Evolutionary conservation across 1,140 invertebrate species (phyloP).

Genomic region (Glossosoma conforme): DNA sequence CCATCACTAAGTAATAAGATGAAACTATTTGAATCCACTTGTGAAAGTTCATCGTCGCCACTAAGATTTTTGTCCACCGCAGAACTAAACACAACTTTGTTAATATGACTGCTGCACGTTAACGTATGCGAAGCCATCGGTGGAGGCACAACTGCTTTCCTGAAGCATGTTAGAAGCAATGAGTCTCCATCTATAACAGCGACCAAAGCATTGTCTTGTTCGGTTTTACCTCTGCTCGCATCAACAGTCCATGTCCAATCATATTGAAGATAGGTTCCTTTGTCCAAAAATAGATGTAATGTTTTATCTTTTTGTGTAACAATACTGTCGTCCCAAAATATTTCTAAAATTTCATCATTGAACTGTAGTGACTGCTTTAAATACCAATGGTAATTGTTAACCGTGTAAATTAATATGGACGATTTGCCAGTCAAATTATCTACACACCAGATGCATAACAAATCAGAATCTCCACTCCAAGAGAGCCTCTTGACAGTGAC

Average conservation of each 20-base stretch:
- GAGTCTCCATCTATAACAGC: conserved; percentile 76
- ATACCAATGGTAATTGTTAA: conserved; percentile 89
- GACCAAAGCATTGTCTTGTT: conserved; percentile 56
- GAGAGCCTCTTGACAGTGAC: conserved; percentile 55
- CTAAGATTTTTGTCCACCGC: too few relatives aligned
- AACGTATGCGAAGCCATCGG: conserved; percentile 70
- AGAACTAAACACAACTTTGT: conserved; percentile 57
- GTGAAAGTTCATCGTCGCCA: conserved; percentile 15
- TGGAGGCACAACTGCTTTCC: conserved; percentile 70
- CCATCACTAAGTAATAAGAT: conserved; percentile 36
- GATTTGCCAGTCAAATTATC: conserved; percentile 36
- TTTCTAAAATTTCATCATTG: conserved; percentile 41
- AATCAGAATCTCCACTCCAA: conserved; percentile 78
- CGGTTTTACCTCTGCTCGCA: conserved; percentile 48
- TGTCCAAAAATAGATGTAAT: conserved; percentile 55
- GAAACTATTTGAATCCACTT: conserved; percentile 44
- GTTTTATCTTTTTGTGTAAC: conserved; percentile 50
- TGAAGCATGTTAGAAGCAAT: conserved; percentile 69
- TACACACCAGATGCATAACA: conserved; percentile 61
- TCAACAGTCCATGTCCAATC: conserved; percentile 59
- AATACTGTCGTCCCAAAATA: conserved; percentile 62
- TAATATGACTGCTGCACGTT: conserved; percentile 51
- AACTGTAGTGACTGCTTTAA: conserved; percentile 69
- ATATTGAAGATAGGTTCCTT: conserved; percentile 54
- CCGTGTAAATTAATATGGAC: conserved; percentile 70